These are phyloP conservation scores for Galbula dea DNA, from an alignment of 2,113 vertebrate genomes.

Conservation along the genomic window DNA sequence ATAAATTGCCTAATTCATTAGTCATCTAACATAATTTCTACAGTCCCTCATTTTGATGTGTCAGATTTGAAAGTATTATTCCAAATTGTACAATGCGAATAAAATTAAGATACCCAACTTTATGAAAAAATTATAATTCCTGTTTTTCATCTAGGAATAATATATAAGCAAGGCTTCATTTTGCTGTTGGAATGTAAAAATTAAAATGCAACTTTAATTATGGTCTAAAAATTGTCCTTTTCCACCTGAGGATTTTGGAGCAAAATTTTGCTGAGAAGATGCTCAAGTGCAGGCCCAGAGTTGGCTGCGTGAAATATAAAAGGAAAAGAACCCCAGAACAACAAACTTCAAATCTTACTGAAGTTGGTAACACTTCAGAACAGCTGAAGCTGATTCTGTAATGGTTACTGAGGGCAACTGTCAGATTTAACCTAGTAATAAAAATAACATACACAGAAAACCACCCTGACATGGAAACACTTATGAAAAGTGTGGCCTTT, in stretches of 20 bases:
- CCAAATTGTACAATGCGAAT: not conserved
- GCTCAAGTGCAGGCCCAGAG: not conserved
- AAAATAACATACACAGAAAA: not conserved
- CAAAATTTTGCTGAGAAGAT: not conserved
- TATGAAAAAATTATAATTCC: not conserved
- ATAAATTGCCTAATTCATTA: slow-evolving; percentile 15
- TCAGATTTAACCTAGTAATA: slow-evolving; percentile 18
- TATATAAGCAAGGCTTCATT: not conserved
- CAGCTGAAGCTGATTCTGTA: not conserved
- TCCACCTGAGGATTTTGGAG: not conserved
- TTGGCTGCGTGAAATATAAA: not conserved
- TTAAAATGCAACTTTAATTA: not conserved
- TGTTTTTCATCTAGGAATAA: not conserved
- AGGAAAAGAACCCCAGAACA: not conserved
- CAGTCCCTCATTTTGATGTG: not conserved
- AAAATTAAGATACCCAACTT: not conserved
- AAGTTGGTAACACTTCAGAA: not conserved
- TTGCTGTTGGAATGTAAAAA: not conserved
- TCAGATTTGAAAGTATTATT: not conserved
- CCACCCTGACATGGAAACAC: not conserved
- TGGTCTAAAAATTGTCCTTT: not conserved
- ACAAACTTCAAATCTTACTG: not conserved
- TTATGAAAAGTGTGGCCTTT: not conserved
- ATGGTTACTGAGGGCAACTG: not conserved
- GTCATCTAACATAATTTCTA: not conserved